phyloP scores from a whole-genome alignment of 1,140 invertebrate species.

The Anastrepha ludens region DNA sequence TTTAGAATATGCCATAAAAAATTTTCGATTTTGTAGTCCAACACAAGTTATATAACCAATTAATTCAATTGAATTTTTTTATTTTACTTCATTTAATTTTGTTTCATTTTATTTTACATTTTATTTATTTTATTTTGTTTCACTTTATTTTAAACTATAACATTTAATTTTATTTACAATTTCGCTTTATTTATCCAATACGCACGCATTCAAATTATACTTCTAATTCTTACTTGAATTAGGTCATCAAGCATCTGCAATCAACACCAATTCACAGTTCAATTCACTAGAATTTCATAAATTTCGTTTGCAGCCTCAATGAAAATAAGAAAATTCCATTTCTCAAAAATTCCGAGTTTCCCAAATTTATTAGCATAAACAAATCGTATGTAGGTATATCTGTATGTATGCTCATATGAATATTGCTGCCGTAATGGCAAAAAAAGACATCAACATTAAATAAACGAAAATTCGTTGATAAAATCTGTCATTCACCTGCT shows the following conservation, averaged over 20 bases:
- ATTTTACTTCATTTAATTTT: no score
- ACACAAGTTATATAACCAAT: no score
- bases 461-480: slow-evolving; percentile 34
- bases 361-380: slow-evolving; percentile 30
- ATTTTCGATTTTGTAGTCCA: no score
- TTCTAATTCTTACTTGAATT: no score
- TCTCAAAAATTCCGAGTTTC: not conserved
- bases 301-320: not conserved
- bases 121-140: no score
- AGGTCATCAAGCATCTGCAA: not conserved
- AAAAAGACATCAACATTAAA: not conserved
- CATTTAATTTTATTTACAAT: no score
- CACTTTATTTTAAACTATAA: no score
- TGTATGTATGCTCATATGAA: not conserved
- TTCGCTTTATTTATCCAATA: no score
- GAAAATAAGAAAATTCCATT: not conserved
- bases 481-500: slow-evolving; percentile 49
- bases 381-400: not conserved
- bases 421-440: not conserved
- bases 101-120: no score
- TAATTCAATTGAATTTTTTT: no score
- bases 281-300: not conserved
- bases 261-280: not conserved
- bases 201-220: no score
- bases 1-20: no score